Conservation (phyloP, 2,888 invertebrate species). For the Trachelus iudaicus region DNA sequence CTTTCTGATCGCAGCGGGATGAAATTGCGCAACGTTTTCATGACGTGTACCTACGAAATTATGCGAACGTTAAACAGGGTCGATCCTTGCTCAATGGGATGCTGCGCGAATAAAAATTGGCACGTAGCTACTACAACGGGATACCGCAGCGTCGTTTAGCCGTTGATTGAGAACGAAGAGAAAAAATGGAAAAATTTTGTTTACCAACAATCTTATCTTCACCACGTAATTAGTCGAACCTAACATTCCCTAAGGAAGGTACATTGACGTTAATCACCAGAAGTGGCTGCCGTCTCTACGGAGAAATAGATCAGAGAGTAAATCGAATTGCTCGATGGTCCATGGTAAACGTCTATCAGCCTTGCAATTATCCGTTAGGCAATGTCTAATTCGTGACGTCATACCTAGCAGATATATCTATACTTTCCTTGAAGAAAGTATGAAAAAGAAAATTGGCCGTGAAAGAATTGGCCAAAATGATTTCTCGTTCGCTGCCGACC, state of each 20-base stretch:
- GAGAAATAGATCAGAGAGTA: slow-evolving; percentile 17
- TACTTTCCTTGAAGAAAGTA: not conserved
- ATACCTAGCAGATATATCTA: not conserved
- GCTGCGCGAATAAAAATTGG: too few relatives aligned
- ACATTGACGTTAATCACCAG: slow-evolving; percentile 12
- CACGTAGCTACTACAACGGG: too few relatives aligned
- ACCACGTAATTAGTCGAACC: not conserved
- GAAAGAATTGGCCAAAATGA: not conserved
- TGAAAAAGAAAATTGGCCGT: not conserved
- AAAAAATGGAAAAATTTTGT: too few relatives aligned
- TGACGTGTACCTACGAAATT: too few relatives aligned
- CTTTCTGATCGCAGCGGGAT: not conserved
- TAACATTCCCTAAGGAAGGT: not conserved
- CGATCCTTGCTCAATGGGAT: too few relatives aligned
- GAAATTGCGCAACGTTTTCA: not conserved
- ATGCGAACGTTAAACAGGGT: too few relatives aligned
- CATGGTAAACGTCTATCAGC: not conserved
- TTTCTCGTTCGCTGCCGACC: not conserved
- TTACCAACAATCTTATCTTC: too few relatives aligned
- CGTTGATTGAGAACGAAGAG: too few relatives aligned
- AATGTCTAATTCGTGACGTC: not conserved
- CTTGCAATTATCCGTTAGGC: not conserved
- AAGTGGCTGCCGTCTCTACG: slow-evolving; percentile 20
- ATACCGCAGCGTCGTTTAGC: too few relatives aligned
- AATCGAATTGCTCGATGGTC: not conserved